These are phyloP conservation scores for Celastrina argiolus DNA, from an alignment of 2,888 invertebrate genomes.

Conservation along the genomic window DNA sequence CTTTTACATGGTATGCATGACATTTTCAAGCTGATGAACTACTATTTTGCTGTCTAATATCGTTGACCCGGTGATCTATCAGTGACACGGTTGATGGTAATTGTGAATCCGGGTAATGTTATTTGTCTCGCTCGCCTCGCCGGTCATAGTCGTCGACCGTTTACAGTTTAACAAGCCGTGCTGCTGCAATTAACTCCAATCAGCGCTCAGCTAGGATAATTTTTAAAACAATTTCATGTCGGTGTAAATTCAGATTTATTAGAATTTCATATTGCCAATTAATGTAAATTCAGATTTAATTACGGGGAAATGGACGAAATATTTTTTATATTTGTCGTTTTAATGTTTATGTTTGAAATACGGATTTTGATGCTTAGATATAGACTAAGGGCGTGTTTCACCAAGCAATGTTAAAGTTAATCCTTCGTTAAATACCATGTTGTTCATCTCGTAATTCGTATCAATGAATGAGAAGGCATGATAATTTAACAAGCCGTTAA, in stretches of 20 bases:
- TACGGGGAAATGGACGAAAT: not conserved
- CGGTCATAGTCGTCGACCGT: conserved; percentile 3
- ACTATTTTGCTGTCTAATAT: not conserved
- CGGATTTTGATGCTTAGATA: not conserved
- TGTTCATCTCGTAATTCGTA: too few relatives aligned
- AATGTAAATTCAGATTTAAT: not conserved
- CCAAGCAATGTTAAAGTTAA: too few relatives aligned
- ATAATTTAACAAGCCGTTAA: too few relatives aligned
- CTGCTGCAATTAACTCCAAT: conserved; percentile 17
- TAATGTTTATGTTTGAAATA: not conserved
- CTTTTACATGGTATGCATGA: too few relatives aligned
- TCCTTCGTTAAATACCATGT: too few relatives aligned
- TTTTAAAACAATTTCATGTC: conserved; percentile 1
- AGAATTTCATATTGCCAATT: conserved; percentile 1
- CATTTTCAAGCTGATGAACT: not conserved
- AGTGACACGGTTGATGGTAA: conserved; percentile 3
- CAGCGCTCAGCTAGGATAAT: not conserved
- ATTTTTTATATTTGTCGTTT: not conserved
- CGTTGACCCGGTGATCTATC: not conserved
- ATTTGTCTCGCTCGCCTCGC: conserved; percentile 10
- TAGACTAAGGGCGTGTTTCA: not conserved
- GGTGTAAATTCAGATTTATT: not conserved
- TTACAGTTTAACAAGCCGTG: conserved; percentile 16
- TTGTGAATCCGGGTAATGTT: conserved; percentile 9
- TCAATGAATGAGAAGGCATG: too few relatives aligned